phyloP scores from a whole-genome alignment of 1,140 invertebrate genomes.

The Zaprionus camerounensis region DNA sequence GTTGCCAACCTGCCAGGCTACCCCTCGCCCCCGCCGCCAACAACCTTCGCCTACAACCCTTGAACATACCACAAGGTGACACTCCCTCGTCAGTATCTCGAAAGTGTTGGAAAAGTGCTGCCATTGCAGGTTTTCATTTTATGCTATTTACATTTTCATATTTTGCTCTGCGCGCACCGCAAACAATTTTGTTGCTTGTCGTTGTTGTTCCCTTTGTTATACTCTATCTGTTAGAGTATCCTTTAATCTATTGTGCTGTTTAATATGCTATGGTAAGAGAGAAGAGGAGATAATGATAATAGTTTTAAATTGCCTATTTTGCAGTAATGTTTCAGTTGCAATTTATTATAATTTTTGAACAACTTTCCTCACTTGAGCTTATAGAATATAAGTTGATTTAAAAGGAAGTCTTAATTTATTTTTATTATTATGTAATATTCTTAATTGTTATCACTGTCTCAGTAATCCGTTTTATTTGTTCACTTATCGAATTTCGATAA shows the following conservation, averaged over 20 bases:
- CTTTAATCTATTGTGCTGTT: constrained; percentile 2
- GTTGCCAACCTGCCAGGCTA: constrained; percentile 8
- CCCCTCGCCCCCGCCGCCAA: not conserved
- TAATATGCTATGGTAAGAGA: not conserved
- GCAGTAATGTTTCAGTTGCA: not conserved
- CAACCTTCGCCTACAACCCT: constrained; percentile 1
- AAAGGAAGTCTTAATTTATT: too few species aligned
- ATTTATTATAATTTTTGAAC: not conserved
- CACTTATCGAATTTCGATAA: not conserved
- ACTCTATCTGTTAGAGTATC: constrained; percentile 8
- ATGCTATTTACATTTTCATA: constrained; percentile 79
- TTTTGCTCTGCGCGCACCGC: constrained; percentile 66
- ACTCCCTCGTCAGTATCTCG: constrained; percentile 28
- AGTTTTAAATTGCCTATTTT: not conserved
- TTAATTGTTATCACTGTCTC: too few species aligned
- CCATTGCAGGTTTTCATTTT: constrained; percentile 77
- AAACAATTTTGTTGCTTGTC: constrained; percentile 62
- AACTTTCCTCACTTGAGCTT: not conserved
- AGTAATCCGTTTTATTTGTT: not conserved
- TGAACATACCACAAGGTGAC: constrained; percentile 29
- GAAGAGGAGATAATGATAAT: not conserved
- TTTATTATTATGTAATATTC: not conserved
- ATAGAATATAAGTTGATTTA: not conserved
- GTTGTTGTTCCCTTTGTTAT: constrained; percentile 22
- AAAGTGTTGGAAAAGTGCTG: constrained; percentile 77